A percentile compares a stretch with the other conserved stretches of the same genome.
phyloP scores from a whole-genome alignment of 2,888 invertebrate genomes.

The Oligia strigilis region DNA sequence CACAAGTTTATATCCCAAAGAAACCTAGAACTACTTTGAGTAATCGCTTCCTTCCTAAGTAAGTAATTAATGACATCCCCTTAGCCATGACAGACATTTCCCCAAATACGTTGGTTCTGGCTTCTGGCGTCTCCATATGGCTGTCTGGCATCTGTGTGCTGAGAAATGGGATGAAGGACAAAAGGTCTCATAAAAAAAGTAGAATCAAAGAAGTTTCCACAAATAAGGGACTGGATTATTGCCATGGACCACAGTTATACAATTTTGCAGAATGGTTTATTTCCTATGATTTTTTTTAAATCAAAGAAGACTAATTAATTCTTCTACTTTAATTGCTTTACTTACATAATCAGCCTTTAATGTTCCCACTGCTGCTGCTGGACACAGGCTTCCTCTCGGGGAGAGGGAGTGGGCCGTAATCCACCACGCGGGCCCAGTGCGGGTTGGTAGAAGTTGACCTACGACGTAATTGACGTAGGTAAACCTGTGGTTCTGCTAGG shows the following conservation, averaged over 20 bases:
- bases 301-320: too few relatives aligned
- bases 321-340: too few relatives aligned
- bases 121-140: conserved; percentile 9
- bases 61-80: conserved; percentile 37
- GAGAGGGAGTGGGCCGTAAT: too few relatives aligned
- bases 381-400: too few relatives aligned
- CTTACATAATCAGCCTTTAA: too few relatives aligned
- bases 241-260: background rate
- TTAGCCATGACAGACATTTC: conserved; percentile 2
- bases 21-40: conserved; percentile 25
- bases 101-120: background rate
- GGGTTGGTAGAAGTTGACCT: too few relatives aligned
- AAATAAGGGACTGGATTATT: background rate
- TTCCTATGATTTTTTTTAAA: too few relatives aligned
- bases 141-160: background rate
- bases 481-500: too few relatives aligned
- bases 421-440: too few relatives aligned
- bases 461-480: background rate
- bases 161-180: background rate
- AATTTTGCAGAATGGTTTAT: background rate
- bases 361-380: too few relatives aligned
- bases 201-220: background rate
- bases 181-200: too few relatives aligned
- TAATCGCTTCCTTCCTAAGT: conserved; percentile 42
- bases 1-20: background rate